These are phyloP conservation scores for Alviniconcha strummeri DNA, from an alignment of 2,888 invertebrate species.

Conservation along the genomic window DNA sequence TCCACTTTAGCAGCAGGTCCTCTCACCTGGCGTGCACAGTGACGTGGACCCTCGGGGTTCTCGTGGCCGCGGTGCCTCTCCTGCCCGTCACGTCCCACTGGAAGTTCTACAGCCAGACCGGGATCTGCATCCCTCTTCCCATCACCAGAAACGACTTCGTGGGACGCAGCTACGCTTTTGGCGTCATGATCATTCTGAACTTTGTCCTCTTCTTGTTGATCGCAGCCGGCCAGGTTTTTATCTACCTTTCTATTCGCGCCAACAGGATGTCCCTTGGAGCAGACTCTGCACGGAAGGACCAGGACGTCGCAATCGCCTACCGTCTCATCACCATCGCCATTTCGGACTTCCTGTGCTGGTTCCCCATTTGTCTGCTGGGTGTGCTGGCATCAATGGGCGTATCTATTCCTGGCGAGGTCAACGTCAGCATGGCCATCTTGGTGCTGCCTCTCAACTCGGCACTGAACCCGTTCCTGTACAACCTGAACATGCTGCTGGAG, in stretches of 20 bases:
- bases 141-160: constrained; percentile 66
- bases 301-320: not conserved
- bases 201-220: constrained; percentile 64
- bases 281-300: not conserved
- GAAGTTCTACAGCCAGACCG: constrained; percentile 63
- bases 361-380: too few species aligned
- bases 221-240: constrained; percentile 63
- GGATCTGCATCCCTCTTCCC: constrained; percentile 68
- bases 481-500: too few species aligned
- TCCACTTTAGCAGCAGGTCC: constrained; percentile 49
- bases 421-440: too few species aligned
- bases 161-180: constrained; percentile 70
- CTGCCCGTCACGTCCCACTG: constrained; percentile 13
- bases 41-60: constrained; percentile 58
- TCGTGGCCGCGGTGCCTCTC: constrained; percentile 64
- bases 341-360: too few species aligned
- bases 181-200: constrained; percentile 67
- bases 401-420: too few species aligned
- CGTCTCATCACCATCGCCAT: too few species aligned
- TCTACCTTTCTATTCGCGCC: constrained; percentile 58
- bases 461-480: too few species aligned
- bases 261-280: constrained; percentile 8
- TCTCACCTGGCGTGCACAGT: constrained; percentile 49
- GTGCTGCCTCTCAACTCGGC: too few species aligned
- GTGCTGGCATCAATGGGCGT: too few species aligned